These are phyloP conservation scores for Calosoma granatense DNA, from an alignment of 1,140 invertebrate genomes.

Conservation along the genomic window DNA sequence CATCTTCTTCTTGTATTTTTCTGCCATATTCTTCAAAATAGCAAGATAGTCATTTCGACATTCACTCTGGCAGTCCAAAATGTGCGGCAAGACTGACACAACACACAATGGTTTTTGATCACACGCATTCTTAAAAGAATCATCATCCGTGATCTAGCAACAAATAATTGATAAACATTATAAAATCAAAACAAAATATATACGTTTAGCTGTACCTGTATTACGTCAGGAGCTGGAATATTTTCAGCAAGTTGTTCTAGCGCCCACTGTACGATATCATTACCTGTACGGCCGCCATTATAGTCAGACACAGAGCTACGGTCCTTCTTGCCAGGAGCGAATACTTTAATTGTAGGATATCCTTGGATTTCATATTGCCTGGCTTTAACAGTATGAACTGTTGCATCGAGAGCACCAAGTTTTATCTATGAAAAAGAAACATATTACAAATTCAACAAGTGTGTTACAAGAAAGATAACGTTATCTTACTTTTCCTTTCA, in stretches of 20 bases:
- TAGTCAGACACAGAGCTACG: slow-evolving; percentile 63
- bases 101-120: slow-evolving; percentile 85
- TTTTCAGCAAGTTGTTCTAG: slow-evolving; percentile 77
- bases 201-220: slow-evolving; percentile 47
- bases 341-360: slow-evolving; percentile 97
- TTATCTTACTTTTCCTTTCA: slow-evolving; percentile 71
- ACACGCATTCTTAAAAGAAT: slow-evolving; percentile 62
- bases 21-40: slow-evolving; percentile 64
- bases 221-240: slow-evolving; percentile 81
- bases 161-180: slow-evolving; percentile 14
- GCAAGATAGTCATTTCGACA: slow-evolving; percentile 87
- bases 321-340: slow-evolving; percentile 72
- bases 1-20: slow-evolving; percentile 90
- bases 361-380: slow-evolving; percentile 73
- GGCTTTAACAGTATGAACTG: slow-evolving; percentile 74
- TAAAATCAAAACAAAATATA: slow-evolving; percentile 3
- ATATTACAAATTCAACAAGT: background rate
- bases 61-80: slow-evolving; percentile 91
- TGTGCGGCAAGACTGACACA: slow-evolving; percentile 89
- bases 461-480: background rate
- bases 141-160: slow-evolving; percentile 45
- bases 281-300: slow-evolving; percentile 80
- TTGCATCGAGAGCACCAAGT: slow-evolving; percentile 93
- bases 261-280: slow-evolving; percentile 88
- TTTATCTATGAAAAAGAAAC: slow-evolving; percentile 51